Percentiles rank a stretch among this genome's conserved stretches.
Evolutionary conservation across 35 echinoderm and acorn worm species (phyloP).

Genomic region (Heliocidaris erythrogramma): DNA sequence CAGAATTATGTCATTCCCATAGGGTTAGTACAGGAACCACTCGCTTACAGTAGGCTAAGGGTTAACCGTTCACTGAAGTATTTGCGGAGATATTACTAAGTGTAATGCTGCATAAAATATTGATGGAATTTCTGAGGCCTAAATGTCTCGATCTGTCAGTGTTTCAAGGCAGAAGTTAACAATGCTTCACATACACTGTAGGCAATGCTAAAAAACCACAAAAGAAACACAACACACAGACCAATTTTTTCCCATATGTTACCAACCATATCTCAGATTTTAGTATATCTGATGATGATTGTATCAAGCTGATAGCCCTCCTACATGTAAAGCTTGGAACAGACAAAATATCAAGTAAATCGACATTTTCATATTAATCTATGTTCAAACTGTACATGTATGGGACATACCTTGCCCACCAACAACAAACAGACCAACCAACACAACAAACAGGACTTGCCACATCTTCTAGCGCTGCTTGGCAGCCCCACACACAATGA

Average conservation of each 20-base stretch:
- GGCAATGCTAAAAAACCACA: background rate
- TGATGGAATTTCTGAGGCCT: background rate
- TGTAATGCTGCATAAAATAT: no score
- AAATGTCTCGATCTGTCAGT: background rate
- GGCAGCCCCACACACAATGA: background rate
- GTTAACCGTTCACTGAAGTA: no score
- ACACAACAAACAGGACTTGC: background rate
- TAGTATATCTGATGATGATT: no score
- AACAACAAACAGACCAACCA: background rate
- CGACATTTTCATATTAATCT: background rate
- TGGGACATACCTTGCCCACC: background rate
- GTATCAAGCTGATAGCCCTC: no score
- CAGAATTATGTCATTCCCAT: no score
- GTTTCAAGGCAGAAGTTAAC: background rate
- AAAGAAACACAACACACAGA: background rate
- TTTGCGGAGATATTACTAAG: no score
- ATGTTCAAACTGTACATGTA: no score
- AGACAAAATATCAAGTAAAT: background rate
- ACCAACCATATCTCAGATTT: no score
- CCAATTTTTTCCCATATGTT: background rate
- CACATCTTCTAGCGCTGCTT: no score
- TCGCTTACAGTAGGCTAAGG: no score
- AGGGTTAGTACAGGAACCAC: no score
- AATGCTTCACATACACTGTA: background rate
- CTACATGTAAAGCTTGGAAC: no score